Evolutionary conservation across 1,140 invertebrate species (phyloP).

Genomic region (Pogonomyrmex californicus): DNA sequence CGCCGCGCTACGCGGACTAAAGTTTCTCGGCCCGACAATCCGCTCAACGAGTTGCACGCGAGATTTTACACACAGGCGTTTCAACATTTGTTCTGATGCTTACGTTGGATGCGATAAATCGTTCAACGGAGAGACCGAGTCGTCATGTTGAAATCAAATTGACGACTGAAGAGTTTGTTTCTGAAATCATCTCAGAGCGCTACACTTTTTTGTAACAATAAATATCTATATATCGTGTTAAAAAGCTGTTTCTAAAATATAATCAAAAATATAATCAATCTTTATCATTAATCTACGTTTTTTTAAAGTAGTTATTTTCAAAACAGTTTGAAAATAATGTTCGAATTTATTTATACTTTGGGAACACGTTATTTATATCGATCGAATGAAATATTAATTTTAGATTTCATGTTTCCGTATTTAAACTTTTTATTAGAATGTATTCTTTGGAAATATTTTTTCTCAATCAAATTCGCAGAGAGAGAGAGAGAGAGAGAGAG

Average conservation of each 20-base stretch:
- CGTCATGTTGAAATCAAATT: not conserved
- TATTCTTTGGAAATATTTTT: not conserved
- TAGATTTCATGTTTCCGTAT: not conserved
- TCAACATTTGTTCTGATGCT: not conserved
- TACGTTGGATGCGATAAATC: not conserved
- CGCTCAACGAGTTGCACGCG: not conserved
- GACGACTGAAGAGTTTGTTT: not conserved
- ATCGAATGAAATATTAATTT: too few relatives aligned
- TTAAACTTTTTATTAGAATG: not conserved
- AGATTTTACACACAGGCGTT: not conserved
- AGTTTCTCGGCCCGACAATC: constrained; percentile 20
- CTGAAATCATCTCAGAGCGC: not conserved
- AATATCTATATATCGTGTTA: not conserved
- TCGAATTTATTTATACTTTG: too few relatives aligned
- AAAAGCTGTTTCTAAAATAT: not conserved
- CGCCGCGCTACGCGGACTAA: constrained; percentile 19
- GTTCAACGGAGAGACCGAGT: not conserved
- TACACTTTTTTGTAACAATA: not conserved
- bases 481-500: too few relatives aligned
- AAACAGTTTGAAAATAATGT: too few relatives aligned
- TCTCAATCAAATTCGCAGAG: not conserved
- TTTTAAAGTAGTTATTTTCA: too few relatives aligned
- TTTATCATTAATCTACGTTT: not conserved
- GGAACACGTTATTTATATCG: too few relatives aligned
- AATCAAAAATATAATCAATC: not conserved